Evolutionary conservation across 1,140 invertebrate genomes (phyloP), one percentile per base, ranked within the genome.

Genomic region (Subanguina moxae): DNA sequence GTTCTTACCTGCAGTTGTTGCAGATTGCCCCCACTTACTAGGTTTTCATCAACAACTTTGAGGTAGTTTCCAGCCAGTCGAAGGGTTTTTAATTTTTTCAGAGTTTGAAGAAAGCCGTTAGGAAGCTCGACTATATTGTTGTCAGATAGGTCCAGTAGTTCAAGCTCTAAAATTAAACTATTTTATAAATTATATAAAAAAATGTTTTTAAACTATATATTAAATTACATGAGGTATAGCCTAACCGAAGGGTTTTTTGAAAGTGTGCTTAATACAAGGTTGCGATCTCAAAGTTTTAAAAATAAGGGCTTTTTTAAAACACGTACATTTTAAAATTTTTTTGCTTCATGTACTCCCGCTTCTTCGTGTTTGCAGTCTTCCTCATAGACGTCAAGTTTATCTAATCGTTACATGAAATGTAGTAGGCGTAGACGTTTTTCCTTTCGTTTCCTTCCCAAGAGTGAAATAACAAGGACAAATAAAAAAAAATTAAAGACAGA

Each of bases 41-140:
- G n/a, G 19, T 30, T 19, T 61, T 30, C 28, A 28, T 61, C 58
- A 30, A 61, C 8, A 3, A 61, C 38, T 30, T 30, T 61, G 38
- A 61, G 58, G 3, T 5, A 3, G 27, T 61, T 61, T 61, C 19
- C 19, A 28, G n/a, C 3, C 27, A 61, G 21, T 19, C 28, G n/a
- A n/a, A 61, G 28, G 8, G n/a, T 28, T n/a, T 43, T 61, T 43
- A 61, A 43, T 30, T 61, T 61, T n/a, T 61, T 61, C 5, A 61
- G 28, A 3, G n/a, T 5, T 19, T 21, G 19, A 61, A 61, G 28
- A 30, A 61, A 30, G 3, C 28, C 58, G 21, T n/a, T 1, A 21
- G 58, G 58, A 7, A 61, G n/a, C 8, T 21, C 58, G 19, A 13
- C 28, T 19, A 61, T 61, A 13, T 30, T 43, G 27, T 61, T 61